A percentile compares a stretch with the other conserved stretches of the same genome.
Evolutionary conservation across 2,888 invertebrate species (phyloP).

Genomic region (Timema podura): DNA sequence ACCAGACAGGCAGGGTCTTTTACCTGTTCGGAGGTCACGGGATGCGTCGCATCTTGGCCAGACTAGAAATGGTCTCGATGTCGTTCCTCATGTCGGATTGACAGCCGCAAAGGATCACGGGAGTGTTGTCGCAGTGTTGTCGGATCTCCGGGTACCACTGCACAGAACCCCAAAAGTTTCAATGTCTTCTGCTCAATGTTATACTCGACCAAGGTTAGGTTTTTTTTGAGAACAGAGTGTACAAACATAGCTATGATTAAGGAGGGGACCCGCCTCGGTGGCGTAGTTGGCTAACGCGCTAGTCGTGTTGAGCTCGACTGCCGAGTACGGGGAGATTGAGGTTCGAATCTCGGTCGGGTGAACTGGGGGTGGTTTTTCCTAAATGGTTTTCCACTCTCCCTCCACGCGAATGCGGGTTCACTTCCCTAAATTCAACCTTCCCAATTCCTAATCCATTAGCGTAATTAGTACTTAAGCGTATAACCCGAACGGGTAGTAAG

Average conservation of each 20-base stretch:
- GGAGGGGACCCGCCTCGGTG: no score
- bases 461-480: no score
- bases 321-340: no score
- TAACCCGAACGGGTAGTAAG: no score
- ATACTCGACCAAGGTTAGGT: neutral
- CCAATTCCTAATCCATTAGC: no score
- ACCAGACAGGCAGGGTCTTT: neutral
- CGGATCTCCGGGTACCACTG: constrained; percentile 65
- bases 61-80: constrained; percentile 54
- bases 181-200: neutral
- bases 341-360: no score
- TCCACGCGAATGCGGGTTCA: no score
- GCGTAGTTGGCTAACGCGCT: no score
- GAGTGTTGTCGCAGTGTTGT: constrained; percentile 55
- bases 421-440: no score
- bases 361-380: no score
- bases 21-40: constrained; percentile 57
- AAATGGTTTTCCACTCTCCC: no score
- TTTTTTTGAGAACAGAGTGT: constrained; percentile 2
- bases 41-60: constrained; percentile 52
- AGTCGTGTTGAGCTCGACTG: no score
- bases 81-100: constrained; percentile 60
- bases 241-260: neutral
- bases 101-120: constrained; percentile 62
- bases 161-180: constrained; percentile 32